A percentile compares a stretch with the other conserved stretches of the same genome.
Conservation (phyloP, 2,797 vertebrate genomes). For the Alexandromys oeconomus region DNA sequence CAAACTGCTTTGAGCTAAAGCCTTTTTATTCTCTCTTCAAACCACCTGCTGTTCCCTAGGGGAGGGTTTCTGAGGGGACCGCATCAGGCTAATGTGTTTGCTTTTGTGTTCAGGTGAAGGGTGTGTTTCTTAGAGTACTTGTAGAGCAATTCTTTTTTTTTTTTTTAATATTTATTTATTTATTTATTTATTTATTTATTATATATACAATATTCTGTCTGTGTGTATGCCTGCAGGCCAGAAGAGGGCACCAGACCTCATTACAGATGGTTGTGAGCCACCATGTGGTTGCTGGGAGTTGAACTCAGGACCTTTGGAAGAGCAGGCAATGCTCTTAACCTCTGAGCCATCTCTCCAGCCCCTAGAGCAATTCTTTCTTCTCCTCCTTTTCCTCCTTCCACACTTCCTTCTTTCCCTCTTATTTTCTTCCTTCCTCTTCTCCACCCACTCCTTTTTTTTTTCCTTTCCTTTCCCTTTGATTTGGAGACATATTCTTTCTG, state of each 20-base stretch:
- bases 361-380: background rate
- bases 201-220: too few species aligned
- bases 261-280: too few species aligned
- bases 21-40: background rate
- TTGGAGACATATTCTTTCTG: background rate
- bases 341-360: too few species aligned
- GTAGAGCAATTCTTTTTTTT: background rate
- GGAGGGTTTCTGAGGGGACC: background rate
- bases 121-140: conserved; percentile 36
- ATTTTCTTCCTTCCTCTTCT: background rate
- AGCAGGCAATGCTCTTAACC: too few species aligned
- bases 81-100: background rate
- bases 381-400: background rate
- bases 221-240: too few species aligned
- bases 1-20: background rate
- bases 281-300: too few species aligned
- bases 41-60: background rate
- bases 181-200: too few species aligned
- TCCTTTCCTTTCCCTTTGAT: background rate
- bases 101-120: background rate
- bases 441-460: too few species aligned
- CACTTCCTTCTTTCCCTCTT: background rate
- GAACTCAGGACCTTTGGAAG: too few species aligned
- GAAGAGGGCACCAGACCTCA: too few species aligned
- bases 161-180: too few species aligned